Conservation (phyloP, 2,797 vertebrate genomes). For the Ibycter americanus region DNA sequence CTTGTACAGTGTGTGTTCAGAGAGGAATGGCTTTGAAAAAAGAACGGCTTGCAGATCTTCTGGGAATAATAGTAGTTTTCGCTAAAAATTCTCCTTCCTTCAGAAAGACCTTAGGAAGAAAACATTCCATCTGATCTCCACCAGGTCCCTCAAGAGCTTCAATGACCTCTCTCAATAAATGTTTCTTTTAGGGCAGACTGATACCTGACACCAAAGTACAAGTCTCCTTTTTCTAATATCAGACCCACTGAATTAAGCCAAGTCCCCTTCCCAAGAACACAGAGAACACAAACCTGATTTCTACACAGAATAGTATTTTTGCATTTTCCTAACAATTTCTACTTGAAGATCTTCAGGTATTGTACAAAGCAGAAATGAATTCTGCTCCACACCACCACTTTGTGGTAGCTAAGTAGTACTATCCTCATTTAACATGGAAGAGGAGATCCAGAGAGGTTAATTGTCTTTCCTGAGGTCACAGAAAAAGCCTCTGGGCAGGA, state of each 20-base stretch:
- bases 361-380: not conserved
- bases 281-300: not conserved
- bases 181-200: not conserved
- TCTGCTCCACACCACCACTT: slow-evolving; percentile 63
- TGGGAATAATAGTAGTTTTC: not conserved
- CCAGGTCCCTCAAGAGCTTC: not conserved
- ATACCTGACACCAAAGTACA: not conserved
- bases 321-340: not conserved
- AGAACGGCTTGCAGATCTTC: not conserved
- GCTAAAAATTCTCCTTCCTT: not conserved
- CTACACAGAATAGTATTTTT: not conserved
- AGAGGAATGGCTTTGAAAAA: not conserved
- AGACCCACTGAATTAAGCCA: not conserved
- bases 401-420: slow-evolving; percentile 42
- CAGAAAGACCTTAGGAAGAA: slow-evolving; percentile 11
- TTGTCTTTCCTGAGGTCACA: slow-evolving; percentile 50
- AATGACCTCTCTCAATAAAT: not conserved
- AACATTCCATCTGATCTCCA: not conserved
- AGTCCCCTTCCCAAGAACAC: not conserved
- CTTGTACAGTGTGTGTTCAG: not conserved
- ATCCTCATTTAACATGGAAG: slow-evolving; percentile 13
- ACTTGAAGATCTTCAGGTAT: not conserved
- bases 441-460: slow-evolving; percentile 44
- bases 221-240: not conserved
- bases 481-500: slow-evolving; percentile 35